A percentile compares a stretch with the other conserved stretches of the same genome.
Evolutionary conservation across 2,797 vertebrate genomes (phyloP).

Genomic region (Spondyliosoma cantharus): DNA sequence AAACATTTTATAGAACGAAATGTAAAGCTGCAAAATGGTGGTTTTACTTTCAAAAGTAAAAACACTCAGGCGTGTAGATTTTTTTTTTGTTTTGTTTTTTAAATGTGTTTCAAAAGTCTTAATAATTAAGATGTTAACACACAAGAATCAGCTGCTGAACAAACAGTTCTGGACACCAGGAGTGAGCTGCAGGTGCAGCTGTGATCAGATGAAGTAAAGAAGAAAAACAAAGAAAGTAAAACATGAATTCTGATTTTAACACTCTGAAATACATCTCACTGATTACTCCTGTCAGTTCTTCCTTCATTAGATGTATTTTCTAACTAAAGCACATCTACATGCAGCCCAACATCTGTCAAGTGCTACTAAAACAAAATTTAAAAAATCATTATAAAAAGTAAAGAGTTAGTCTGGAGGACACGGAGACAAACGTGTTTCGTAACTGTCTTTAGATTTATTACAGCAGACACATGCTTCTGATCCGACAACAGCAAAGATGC

Average conservation of each 20-base stretch:
- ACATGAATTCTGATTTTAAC: background rate
- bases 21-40: background rate
- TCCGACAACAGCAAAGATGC: slow-evolving; percentile 9
- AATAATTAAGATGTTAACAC: background rate
- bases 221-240: background rate
- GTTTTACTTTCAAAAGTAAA: background rate
- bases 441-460: background rate
- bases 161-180: background rate
- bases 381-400: no score
- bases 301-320: no score
- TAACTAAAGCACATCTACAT: no score
- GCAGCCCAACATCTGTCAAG: no score
- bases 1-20: background rate
- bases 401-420: no score
- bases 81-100: background rate
- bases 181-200: background rate
- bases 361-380: no score
- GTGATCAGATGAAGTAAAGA: background rate
- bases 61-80: background rate
- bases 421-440: background rate
- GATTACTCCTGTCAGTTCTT: background rate
- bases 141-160: background rate
- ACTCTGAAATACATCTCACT: background rate
- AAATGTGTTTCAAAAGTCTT: background rate
- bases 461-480: background rate